A percentile compares a stretch with the other conserved stretches of the same genome.
Evolutionary conservation across 2,113 vertebrate genomes (phyloP).

Genomic region (Podocnemis expansa): DNA sequence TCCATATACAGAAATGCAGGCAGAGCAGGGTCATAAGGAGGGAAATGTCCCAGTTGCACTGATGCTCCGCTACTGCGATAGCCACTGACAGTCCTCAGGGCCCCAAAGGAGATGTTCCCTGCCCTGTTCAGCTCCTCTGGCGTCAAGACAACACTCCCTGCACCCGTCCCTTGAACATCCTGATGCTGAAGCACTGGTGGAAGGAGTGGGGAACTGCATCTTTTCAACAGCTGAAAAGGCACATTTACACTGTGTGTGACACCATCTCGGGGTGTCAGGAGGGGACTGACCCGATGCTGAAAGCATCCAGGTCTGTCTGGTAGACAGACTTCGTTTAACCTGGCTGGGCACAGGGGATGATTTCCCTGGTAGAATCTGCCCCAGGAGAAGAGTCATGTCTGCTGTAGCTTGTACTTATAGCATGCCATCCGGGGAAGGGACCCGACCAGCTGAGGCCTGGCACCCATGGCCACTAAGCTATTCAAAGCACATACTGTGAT

Average conservation of each 20-base stretch:
- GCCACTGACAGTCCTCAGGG: neutral
- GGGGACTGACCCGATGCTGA: neutral
- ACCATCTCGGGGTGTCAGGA: rapidly evolving
- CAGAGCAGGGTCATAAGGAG: neutral
- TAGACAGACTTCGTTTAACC: neutral
- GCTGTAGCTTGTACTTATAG: neutral
- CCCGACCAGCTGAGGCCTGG: neutral
- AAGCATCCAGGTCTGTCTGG: neutral
- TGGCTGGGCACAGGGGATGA: neutral
- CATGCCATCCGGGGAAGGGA: neutral
- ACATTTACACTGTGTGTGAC: neutral
- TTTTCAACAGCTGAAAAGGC: neutral
- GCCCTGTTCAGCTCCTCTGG: neutral
- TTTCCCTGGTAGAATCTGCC: rapidly evolving
- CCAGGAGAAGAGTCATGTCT: neutral
- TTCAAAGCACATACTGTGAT: neutral
- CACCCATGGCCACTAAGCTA: neutral
- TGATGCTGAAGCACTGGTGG: neutral
- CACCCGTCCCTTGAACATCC: neutral
- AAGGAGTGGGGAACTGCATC: neutral
- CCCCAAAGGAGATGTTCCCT: neutral
- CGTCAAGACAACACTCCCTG: neutral
- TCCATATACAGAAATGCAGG: neutral
- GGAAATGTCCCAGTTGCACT: neutral
- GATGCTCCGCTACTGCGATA: neutral